Base-by-base conservation (phyloP, 2,113 vertebrate species). In the Chaetodon auriga region DNA sequence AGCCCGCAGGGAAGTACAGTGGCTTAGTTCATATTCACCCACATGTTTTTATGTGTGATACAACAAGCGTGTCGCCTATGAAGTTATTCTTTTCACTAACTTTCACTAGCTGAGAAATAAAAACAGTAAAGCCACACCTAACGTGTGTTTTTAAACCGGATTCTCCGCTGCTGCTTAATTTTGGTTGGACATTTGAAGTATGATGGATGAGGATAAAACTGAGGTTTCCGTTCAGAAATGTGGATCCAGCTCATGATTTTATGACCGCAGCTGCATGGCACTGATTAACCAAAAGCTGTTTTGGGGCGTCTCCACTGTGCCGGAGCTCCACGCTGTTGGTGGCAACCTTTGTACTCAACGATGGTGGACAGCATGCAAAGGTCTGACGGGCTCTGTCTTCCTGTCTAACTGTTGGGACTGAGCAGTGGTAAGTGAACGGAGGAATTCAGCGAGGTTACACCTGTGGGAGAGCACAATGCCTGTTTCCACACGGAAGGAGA, bases 291-390 rank as follows among this genome's bases (percentile, higher is more conserved):
- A 43, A 21, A 63, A 12, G 12, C 54, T 61, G 43, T 62, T 81
- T 60, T 36, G n/a, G 41, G 18, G 53, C n/a, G 38, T 38, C n/a
- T 46, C 25, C 6, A 15, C 12, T 62, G 15, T 35, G 6, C 73
- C 21, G 2, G 14, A 13, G 35, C 46, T 30, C 55, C 64, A 87
- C 89, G 81, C 16, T 65, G 45, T 66, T 13, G 64, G 41, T 1
- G 14, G 15, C 65, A 68, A 92, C 90, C 93, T 93, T 94, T 94
- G 93, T 61, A 88, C 90, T 70, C 73, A 63, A 82, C 68, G 60
- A 30, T 53, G 53, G 12, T 38, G 11, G 58, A 13, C 64, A 65
- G 8, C 45, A 58, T 62, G 25, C 51, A 68, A 46, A 84, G 72
- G 72, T 70, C 79, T 65, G 77, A 16, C 71, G 30, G 66, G 76